Evolutionary conservation across 2,888 invertebrate species (phyloP).

Genomic region (Aricia artaxerxes): DNA sequence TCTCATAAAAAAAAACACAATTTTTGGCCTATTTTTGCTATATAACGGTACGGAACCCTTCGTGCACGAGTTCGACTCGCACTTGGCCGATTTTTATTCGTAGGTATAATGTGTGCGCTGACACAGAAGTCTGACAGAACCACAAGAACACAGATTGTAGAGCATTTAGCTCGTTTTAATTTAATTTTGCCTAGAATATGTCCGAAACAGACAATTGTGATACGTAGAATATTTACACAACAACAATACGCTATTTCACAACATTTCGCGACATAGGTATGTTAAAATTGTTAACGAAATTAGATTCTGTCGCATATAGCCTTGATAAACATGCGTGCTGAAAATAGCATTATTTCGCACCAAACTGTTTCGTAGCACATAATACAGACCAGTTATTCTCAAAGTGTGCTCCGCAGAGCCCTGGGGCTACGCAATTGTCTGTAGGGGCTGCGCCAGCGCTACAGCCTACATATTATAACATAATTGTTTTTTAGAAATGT

Average conservation of each 20-base stretch:
- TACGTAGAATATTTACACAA: background rate
- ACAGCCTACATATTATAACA: too few species aligned
- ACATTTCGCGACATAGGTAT: background rate
- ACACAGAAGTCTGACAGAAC: too few species aligned
- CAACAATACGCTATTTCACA: background rate
- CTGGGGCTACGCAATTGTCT: too few species aligned
- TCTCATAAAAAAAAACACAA: too few species aligned
- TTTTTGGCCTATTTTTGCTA: too few species aligned
- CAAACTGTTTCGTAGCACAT: background rate
- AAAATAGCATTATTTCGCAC: slow-evolving; percentile 6
- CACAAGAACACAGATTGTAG: background rate
- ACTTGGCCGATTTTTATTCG: too few species aligned
- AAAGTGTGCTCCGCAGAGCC: too few species aligned
- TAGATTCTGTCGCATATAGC: background rate
- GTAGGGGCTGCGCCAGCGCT: too few species aligned
- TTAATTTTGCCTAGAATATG: background rate
- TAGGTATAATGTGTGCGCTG: too few species aligned
- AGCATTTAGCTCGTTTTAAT: background rate
- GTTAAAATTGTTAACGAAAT: background rate
- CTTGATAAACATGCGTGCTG: background rate
- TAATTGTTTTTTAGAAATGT: too few species aligned
- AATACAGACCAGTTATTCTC: background rate
- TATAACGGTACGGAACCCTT: too few species aligned
- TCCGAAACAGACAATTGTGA: background rate
- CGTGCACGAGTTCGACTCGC: too few species aligned